Evolutionary conservation across 2,888 invertebrate genomes (phyloP).

Genomic region (Machimus atricapillus): DNA sequence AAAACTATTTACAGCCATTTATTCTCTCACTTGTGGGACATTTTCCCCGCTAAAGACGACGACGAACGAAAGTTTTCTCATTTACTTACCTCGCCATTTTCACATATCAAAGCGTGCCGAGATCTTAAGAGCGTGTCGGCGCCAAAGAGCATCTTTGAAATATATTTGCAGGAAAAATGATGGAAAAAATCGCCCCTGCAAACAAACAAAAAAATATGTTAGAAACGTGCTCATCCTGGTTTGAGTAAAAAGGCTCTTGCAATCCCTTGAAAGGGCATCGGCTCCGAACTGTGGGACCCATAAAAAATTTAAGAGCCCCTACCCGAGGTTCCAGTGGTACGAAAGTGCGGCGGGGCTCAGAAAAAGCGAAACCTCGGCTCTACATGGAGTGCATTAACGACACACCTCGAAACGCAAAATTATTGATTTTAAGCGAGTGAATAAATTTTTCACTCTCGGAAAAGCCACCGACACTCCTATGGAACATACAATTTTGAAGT

Average conservation of each 20-base stretch:
- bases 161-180: not conserved
- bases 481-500: not conserved
- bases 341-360: not conserved
- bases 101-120: slow-evolving; percentile 3
- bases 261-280: slow-evolving; percentile 15
- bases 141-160: slow-evolving; percentile 1
- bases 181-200: not conserved
- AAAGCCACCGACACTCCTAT: not conserved
- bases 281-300: not conserved
- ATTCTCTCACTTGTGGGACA: not conserved
- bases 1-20: slow-evolving; percentile 24
- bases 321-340: not conserved
- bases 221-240: slow-evolving; percentile 13
- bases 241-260: not conserved
- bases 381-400: not conserved
- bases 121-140: not conserved
- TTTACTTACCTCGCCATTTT: not conserved
- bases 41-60: not conserved
- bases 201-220: not conserved
- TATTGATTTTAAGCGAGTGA: not conserved
- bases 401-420: not conserved
- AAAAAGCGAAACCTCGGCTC: not conserved
- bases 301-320: slow-evolving; percentile 14
- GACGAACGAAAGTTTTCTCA: not conserved
- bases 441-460: not conserved